Evolutionary conservation across 2,797 vertebrate species (phyloP), one percentile per base, ranked within the genome.

Genomic region (Tamandua tetradactyla): DNA sequence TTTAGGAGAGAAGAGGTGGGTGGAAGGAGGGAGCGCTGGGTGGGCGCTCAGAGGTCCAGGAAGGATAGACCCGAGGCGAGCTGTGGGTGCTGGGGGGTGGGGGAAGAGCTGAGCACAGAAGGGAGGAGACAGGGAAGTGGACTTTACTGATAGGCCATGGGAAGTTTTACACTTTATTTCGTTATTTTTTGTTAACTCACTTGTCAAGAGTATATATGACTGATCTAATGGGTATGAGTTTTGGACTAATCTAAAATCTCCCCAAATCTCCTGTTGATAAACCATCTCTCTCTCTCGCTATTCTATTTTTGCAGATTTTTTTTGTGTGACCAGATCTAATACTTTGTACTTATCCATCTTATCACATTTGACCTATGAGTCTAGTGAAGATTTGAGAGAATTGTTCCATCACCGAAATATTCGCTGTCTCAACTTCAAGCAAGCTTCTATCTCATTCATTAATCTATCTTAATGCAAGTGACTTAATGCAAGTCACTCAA

Each of bases 341-440:
- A 76, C 27, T 66, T 81, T 47, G 12, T 23, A 49, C 10, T 52
- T 52, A 72, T 64, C 75, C 14, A 57, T 55, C n/a, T 71, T 76
- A n/a, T 42, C 49, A 57, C 59, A 74, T 79, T 59, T 44, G 44
- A 35, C 23, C 61, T 84, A 30, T 42, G 61, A 61, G 52, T 61
- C 30, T 71, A 78, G 49, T 76, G 59, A 83, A 68, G n/a, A 84
- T 55, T 66, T 40, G 35, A 76, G 72, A 57, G 44, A 61, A 89
- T 69, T 4, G 8, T 47, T 88, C 37, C 66, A 27, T 87, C 23
- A 57, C 18, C n/a, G 25, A 83, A 87, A 42, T 12, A 83, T 4
- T 72, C 68, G 32, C 59, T 75, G 4, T 57, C 23, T 80, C 42
- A 35, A 40, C 42, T 84, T 91, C 59, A 57, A 57, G 40, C 23